Evolutionary conservation across 2,888 invertebrate species (phyloP), one percentile per base, ranked within the genome.

Genomic region (Esperia sulphurella): DNA sequence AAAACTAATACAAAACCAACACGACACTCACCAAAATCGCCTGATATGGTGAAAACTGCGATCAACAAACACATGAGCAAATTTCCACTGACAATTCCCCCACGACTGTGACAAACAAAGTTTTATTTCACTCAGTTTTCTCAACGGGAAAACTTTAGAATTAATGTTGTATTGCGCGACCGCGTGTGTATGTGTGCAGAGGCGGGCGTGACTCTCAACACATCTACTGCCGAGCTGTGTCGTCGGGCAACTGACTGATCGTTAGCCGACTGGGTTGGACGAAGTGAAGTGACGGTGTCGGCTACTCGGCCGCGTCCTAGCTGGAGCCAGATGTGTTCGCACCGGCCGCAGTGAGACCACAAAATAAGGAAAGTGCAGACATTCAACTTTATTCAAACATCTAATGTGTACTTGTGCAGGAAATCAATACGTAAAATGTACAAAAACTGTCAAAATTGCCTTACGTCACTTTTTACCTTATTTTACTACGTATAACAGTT

Each of bases 111-210:
- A 53, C 56, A 56, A 54, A 58, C 54, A 50, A 50, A 55, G 48
- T 62, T 59, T 68, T 79, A 77, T 82, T 82, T 77, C 86, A 84
- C 85, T 83, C 71, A 71, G 79, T 85, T 84, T 86, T 85, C 84
- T 72, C 77, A 60, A 51, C 47, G 57, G 70, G 83, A 83, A 84
- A 86, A 84, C 81, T 67, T 80, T 80, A 77, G 80, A 79, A 80
- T 71, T 70, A 65, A 68, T 74, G 71, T 7, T 71, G 40, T 45
- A 41, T 14, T 9, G 44, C 13, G 41, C n/a, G 35, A 33, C 8
- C 14, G 42, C 9, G 14, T 12, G 14, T 29, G 13, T 39, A 28
- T 10, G 9, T 8, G 21, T 5, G 44, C 21, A 28, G 30, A 9
- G 45, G 21, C 50, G 46, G 40, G 38, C 56, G 33, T 57, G 44